These are phyloP conservation scores for Rhopalosiphum nymphaeae DNA, from an alignment of 2,888 invertebrate species.

Conservation along the genomic window DNA sequence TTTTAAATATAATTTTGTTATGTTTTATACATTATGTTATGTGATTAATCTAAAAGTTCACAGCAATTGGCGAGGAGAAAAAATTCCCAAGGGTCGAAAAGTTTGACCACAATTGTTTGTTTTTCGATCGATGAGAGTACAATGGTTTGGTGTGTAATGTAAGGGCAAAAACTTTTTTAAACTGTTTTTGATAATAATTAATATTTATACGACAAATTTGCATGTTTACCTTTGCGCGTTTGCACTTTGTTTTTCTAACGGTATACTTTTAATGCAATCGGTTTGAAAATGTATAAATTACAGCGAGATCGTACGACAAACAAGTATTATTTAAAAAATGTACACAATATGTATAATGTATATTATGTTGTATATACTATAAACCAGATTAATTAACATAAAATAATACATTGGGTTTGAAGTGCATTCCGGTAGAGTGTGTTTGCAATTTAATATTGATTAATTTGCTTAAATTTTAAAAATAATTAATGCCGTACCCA, in stretches of 20 bases:
- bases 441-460: not conserved
- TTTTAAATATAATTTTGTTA: not conserved
- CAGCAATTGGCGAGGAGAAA: constrained; percentile 42
- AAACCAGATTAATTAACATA: not conserved
- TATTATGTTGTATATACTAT: not conserved
- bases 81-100: constrained; percentile 29
- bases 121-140: constrained; percentile 28
- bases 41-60: constrained; percentile 46
- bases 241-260: not conserved
- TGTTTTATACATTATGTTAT: constrained; percentile 14
- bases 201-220: constrained; percentile 33
- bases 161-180: constrained; percentile 30
- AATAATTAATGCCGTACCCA: not conserved
- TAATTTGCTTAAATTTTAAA: not conserved
- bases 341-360: too few species aligned
- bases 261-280: constrained; percentile 6
- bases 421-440: not conserved
- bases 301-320: not conserved
- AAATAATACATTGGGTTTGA: not conserved
- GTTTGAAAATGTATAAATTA: not conserved
- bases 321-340: not conserved
- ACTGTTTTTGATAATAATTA: constrained; percentile 6
- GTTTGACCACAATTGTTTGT: constrained; percentile 18
- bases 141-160: constrained; percentile 46
- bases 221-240: constrained; percentile 23